Conservation (phyloP, 2,113 vertebrate genomes). For the Drymodes brunneopygia region DNA sequence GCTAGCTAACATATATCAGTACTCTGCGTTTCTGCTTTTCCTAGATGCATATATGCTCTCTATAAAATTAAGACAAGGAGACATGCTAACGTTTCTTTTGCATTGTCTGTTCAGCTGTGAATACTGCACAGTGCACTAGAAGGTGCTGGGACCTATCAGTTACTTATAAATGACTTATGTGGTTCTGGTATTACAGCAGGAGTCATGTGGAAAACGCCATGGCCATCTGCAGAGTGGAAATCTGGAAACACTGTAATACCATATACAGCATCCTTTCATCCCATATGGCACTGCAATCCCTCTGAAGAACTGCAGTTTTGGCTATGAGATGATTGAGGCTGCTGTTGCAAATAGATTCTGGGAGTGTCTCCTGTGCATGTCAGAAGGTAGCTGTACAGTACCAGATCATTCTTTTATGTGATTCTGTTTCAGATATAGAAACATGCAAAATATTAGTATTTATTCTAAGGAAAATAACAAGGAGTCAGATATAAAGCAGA, state of each 20-base stretch:
- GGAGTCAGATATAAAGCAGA: neutral
- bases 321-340: neutral
- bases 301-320: neutral
- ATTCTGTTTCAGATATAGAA: neutral
- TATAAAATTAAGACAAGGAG: neutral
- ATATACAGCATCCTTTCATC: neutral
- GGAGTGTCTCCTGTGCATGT: neutral
- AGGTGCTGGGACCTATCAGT: neutral
- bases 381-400: neutral
- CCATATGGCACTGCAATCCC: neutral
- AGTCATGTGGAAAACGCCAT: neutral
- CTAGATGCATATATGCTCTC: neutral
- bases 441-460: neutral
- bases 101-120: neutral
- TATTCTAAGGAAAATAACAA: neutral
- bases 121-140: neutral
- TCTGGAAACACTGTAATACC: neutral
- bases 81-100: neutral
- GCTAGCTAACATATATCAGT: neutral
- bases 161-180: constrained; percentile 41
- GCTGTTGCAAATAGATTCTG: neutral
- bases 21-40: neutral
- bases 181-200: constrained; percentile 15
- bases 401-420: neutral
- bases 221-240: neutral